Evolutionary conservation across 2,888 invertebrate genomes (phyloP).

Genomic region (Habroteleia sp.): DNA sequence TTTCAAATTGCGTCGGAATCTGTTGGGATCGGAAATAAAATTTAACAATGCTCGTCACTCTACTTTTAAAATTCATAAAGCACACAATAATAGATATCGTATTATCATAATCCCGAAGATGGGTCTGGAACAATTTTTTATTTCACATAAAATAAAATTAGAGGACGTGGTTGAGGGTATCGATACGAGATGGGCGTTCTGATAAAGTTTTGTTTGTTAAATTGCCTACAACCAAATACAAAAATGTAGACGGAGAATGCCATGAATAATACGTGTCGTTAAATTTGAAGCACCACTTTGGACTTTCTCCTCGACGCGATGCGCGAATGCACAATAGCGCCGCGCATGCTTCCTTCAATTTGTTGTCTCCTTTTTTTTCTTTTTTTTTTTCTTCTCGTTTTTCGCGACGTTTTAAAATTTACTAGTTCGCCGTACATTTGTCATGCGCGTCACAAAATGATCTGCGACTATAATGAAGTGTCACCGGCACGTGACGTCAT

Average conservation of each 20-base stretch:
- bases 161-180: constrained; percentile 7
- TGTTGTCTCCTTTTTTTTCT: too few relatives aligned
- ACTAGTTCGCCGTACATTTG: constrained; percentile 13
- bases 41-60: constrained; percentile 31
- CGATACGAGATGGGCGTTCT: constrained; percentile 19
- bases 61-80: constrained; percentile 37
- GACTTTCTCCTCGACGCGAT: constrained; percentile 27
- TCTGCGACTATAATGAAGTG: constrained; percentile 36
- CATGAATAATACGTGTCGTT: constrained; percentile 29
- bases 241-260: constrained; percentile 8
- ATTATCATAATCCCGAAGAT: constrained; percentile 36
- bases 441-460: constrained; percentile 36
- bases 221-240: constrained; percentile 3
- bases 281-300: constrained; percentile 44
- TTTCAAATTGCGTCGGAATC: constrained; percentile 54
- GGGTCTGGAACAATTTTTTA: neutral
- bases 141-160: constrained; percentile 21
- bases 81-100: constrained; percentile 27
- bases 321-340: constrained; percentile 3
- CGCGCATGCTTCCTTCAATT: too few relatives aligned
- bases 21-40: too few relatives aligned
- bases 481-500: constrained; percentile 41
- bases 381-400: neutral
- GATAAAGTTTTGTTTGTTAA: constrained; percentile 35
- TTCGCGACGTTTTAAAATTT: constrained; percentile 19